Conservation (phyloP, 2,797 vertebrate genomes). For the Crocidura indochinensis region DNA sequence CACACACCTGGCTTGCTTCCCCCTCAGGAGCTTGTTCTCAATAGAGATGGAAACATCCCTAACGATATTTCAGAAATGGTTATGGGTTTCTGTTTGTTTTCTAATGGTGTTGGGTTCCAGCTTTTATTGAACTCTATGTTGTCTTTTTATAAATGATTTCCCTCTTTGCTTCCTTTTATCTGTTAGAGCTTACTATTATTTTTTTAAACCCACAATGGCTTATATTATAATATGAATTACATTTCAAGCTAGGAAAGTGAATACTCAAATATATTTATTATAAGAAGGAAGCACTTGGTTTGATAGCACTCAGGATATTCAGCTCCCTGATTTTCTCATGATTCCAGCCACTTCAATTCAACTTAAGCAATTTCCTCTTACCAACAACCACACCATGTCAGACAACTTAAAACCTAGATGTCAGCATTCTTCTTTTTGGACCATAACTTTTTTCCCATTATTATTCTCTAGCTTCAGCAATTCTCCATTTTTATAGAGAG, state of each 20-base stretch:
- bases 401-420: background rate
- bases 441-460: background rate
- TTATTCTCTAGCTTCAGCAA: background rate
- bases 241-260: constrained; percentile 42
- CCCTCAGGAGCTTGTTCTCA: background rate
- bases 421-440: background rate
- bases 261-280: constrained; percentile 28
- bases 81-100: constrained; percentile 18
- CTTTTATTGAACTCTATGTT: constrained; percentile 53
- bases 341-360: background rate
- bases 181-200: constrained; percentile 40
- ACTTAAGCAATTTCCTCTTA: background rate
- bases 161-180: constrained; percentile 18
- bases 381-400: background rate
- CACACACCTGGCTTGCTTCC: too few species aligned
- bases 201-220: background rate
- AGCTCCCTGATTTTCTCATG: background rate
- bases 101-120: background rate
- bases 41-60: background rate
- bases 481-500: background rate
- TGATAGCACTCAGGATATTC: background rate
- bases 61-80: constrained; percentile 19
- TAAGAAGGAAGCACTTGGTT: background rate
- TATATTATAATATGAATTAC: constrained; percentile 30
- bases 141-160: constrained; percentile 48